phyloP scores from a whole-genome alignment of 2,113 vertebrate genomes.

The Alligator mississippiensis region DNA sequence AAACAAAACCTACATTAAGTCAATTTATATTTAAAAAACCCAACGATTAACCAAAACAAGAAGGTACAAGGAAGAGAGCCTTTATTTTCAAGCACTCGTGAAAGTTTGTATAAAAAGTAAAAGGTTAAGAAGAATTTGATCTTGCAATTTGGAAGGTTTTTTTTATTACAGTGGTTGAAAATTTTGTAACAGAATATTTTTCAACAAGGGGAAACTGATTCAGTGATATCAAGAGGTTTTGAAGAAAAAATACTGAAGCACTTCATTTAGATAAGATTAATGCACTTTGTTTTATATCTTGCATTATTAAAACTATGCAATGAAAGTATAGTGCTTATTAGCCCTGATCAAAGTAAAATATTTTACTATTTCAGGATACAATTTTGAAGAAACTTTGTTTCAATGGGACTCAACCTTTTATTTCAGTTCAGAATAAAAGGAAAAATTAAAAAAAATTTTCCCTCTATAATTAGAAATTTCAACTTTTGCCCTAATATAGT shows the following conservation, averaged over 20 bases:
- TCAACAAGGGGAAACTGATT: slow-evolving; percentile 38
- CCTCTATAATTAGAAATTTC: background rate
- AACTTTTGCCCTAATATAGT: background rate
- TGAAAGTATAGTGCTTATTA: background rate
- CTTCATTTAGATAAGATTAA: background rate
- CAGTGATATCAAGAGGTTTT: background rate
- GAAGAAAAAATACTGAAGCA: background rate
- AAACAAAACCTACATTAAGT: background rate
- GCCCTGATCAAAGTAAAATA: background rate
- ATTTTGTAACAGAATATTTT: slow-evolving; percentile 15
- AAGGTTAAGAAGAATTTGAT: background rate
- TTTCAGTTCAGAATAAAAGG: background rate
- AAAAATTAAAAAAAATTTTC: background rate
- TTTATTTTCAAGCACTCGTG: background rate
- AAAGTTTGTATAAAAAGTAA: background rate
- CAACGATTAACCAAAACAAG: background rate
- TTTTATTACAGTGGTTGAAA: background rate
- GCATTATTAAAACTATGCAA: background rate
- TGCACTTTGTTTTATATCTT: background rate
- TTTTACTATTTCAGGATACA: background rate
- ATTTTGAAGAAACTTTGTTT: background rate
- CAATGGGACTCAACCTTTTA: background rate
- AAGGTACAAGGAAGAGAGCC: background rate
- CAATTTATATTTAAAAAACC: background rate
- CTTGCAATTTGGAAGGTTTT: background rate